Percentiles rank a stretch among this genome's conserved stretches.
phyloP scores from a whole-genome alignment of 1,140 invertebrate species.

The Tetragnatha versicolor region DNA sequence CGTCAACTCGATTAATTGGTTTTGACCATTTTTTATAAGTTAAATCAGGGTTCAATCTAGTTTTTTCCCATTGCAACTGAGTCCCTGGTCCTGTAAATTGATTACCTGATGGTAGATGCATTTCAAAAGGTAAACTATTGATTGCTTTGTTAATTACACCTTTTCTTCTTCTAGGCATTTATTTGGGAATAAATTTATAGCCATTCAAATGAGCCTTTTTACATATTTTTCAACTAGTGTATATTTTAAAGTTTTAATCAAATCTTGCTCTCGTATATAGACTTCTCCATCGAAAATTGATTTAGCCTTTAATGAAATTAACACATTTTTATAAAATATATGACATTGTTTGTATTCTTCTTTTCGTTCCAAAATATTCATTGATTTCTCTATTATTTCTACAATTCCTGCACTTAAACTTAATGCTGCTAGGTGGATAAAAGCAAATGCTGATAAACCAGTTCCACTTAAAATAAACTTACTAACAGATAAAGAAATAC shows the following conservation, averaged over 20 bases:
- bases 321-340: neutral
- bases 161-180: neutral
- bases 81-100: neutral
- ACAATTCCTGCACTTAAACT: neutral
- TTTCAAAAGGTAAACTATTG: constrained; percentile 14
- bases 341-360: neutral
- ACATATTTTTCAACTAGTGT: neutral
- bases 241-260: neutral
- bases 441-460: neutral
- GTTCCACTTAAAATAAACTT: neutral
- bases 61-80: constrained; percentile 54
- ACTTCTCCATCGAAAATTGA: neutral
- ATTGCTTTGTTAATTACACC: neutral
- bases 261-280: neutral
- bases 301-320: neutral
- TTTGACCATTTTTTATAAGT: neutral
- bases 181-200: constrained; percentile 25
- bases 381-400: neutral
- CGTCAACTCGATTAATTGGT: constrained; percentile 58
- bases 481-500: too few species aligned
- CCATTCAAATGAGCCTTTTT: constrained; percentile 4
- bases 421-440: neutral
- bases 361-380: constrained; percentile 7
- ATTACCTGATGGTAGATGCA: constrained; percentile 5
- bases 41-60: constrained; percentile 9